A percentile compares a stretch with the other conserved stretches of the same genome.
Conservation (phyloP, 2,797 vertebrate species). For the Enteromius viviparus region DNA sequence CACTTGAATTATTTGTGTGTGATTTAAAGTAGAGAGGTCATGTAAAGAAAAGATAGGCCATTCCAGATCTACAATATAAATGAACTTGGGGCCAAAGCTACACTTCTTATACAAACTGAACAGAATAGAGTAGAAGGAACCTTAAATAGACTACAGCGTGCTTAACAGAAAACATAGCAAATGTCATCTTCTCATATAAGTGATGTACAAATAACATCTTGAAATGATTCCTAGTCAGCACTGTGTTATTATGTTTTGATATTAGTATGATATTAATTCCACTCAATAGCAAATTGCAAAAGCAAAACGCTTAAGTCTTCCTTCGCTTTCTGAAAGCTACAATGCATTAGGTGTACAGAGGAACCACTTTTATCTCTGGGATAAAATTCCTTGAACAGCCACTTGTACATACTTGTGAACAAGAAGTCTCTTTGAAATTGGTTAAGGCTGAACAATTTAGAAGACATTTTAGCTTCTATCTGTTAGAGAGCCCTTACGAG, state of each 20-base stretch:
- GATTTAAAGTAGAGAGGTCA: neutral
- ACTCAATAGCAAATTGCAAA: neutral
- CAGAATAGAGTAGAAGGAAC: no score
- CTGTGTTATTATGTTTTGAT: neutral
- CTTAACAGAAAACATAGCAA: neutral
- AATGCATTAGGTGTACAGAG: slow-evolving; percentile 14
- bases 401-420: slow-evolving; percentile 9
- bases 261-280: slow-evolving; percentile 18
- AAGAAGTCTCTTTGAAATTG: slow-evolving; percentile 27
- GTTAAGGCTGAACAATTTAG: slow-evolving; percentile 18
- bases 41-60: neutral
- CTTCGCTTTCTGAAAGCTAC: slow-evolving; percentile 5
- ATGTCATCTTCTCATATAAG: neutral
- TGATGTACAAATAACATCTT: slow-evolving; percentile 10
- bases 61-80: neutral
- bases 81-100: neutral
- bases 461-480: slow-evolving; percentile 13
- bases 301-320: neutral
- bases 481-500: neutral
- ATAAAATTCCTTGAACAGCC: slow-evolving; percentile 8
- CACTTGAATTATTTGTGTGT: slow-evolving; percentile 16
- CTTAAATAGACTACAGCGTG: neutral
- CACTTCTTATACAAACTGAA: neutral
- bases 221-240: neutral
- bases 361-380: slow-evolving; percentile 3